These are phyloP conservation scores for Helicoverpa assulta DNA, from an alignment of 2,888 invertebrate species.

Conservation along the genomic window DNA sequence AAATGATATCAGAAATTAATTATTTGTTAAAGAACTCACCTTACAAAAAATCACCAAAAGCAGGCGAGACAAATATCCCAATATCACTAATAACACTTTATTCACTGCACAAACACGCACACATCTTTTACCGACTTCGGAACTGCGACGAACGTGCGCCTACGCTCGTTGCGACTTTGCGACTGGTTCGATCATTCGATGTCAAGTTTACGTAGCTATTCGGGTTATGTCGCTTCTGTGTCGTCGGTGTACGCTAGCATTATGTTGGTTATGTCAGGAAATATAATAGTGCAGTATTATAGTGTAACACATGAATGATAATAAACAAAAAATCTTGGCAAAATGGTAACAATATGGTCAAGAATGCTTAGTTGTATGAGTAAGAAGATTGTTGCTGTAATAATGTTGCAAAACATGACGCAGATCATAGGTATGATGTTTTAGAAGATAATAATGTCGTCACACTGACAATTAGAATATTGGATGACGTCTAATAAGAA, in stretches of 20 bases:
- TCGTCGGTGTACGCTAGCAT: conserved; percentile 34
- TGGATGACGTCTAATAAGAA: neutral
- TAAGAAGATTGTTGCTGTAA: neutral
- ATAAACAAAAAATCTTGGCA: conserved; percentile 11
- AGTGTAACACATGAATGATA: conserved; percentile 21
- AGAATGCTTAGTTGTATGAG: conserved; percentile 6
- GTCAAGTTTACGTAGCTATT: conserved; percentile 65
- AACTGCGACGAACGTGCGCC: conserved; percentile 52
- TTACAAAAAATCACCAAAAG: conserved; percentile 50
- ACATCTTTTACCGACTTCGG: conserved; percentile 44
- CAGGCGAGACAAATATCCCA: conserved; percentile 45
- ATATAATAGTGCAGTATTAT: conserved; percentile 41
- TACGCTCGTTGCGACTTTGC: conserved; percentile 51
- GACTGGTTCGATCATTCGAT: conserved; percentile 63
- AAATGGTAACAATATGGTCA: neutral
- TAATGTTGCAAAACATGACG: neutral
- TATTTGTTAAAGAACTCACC: conserved; percentile 24
- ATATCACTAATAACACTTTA: conserved; percentile 55
- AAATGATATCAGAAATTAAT: neutral
- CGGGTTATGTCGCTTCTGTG: conserved; percentile 57
- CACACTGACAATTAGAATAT: neutral
- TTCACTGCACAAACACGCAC: conserved; percentile 61
- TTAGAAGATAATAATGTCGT: neutral
- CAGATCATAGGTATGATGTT: neutral
- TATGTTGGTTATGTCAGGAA: conserved; percentile 51